phyloP scores from a whole-genome alignment of 2,888 invertebrate species.

The Anoncus sp. region DNA sequence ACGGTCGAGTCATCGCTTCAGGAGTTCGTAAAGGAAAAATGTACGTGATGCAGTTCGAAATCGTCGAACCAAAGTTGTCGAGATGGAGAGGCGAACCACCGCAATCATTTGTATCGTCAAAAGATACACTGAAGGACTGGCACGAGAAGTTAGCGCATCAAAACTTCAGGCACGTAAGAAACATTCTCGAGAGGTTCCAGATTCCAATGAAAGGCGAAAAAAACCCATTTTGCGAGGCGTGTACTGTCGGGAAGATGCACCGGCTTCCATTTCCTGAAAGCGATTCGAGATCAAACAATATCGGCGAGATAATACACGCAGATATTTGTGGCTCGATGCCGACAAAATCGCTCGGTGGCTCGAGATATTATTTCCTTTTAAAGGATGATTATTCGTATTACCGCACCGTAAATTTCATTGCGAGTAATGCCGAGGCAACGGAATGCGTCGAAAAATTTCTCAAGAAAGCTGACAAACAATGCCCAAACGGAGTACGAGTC shows the following conservation, averaged over 20 bases:
- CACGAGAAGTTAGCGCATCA: constrained; percentile 30
- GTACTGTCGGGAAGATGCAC: constrained; percentile 51
- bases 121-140: constrained; percentile 59
- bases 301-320: constrained; percentile 60
- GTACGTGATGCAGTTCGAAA: constrained; percentile 53
- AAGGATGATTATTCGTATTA: constrained; percentile 23
- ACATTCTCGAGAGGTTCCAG: constrained; percentile 24
- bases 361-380: constrained; percentile 12
- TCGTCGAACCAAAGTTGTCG: not conserved
- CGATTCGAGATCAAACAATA: constrained; percentile 17
- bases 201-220: constrained; percentile 23
- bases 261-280: constrained; percentile 49
- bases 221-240: constrained; percentile 38
- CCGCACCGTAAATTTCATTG: constrained; percentile 9
- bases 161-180: constrained; percentile 39
- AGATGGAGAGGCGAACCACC: constrained; percentile 2
- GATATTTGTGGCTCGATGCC: constrained; percentile 65
- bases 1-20: constrained; percentile 28
- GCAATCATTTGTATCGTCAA: constrained; percentile 13
- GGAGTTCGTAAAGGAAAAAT: constrained; percentile 47
- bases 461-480: constrained; percentile 6
- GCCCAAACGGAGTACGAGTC: not conserved
- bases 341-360: constrained; percentile 4
- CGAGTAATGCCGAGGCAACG: constrained; percentile 10
- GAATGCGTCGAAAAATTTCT: constrained; percentile 6